Evolutionary conservation across 2,888 invertebrate species (phyloP).

Genomic region (Steinernema carpocapsae): DNA sequence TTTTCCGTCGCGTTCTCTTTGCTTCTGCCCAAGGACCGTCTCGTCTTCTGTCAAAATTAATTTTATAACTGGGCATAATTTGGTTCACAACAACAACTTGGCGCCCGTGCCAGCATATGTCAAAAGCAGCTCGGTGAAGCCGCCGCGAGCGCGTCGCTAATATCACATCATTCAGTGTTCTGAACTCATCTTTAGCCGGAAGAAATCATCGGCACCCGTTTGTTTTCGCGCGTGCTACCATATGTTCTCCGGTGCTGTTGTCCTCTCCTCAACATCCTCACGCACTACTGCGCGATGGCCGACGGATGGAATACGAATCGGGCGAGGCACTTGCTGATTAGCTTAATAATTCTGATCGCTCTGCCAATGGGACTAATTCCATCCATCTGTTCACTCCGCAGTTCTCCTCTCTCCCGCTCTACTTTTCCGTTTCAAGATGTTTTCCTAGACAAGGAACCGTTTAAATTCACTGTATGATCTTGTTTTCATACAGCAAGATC

Average conservation of each 20-base stretch:
- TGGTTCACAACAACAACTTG: constrained; percentile 17
- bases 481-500: too few relatives aligned
- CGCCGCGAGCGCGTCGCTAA: constrained; percentile 16
- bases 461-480: too few relatives aligned
- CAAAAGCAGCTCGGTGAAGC: neutral
- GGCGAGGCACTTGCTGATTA: neutral
- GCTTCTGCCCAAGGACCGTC: neutral
- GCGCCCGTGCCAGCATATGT: neutral
- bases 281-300: neutral
- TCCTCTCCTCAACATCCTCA: neutral
- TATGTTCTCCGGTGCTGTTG: neutral
- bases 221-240: neutral
- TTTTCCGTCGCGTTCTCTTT: neutral
- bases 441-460: too few relatives aligned
- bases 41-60: constrained; percentile 26
- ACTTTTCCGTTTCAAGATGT: too few relatives aligned
- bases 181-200: constrained; percentile 29
- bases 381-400: neutral
- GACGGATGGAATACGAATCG: neutral
- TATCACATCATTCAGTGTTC: constrained; percentile 20
- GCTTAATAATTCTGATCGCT: constrained; percentile 13
- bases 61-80: constrained; percentile 24
- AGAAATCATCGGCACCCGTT: neutral
- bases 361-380: neutral
- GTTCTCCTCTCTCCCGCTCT: too few relatives aligned